These are phyloP conservation scores for Philhelius pedissequus DNA, from an alignment of 2,888 invertebrate species.

Conservation along the genomic window DNA sequence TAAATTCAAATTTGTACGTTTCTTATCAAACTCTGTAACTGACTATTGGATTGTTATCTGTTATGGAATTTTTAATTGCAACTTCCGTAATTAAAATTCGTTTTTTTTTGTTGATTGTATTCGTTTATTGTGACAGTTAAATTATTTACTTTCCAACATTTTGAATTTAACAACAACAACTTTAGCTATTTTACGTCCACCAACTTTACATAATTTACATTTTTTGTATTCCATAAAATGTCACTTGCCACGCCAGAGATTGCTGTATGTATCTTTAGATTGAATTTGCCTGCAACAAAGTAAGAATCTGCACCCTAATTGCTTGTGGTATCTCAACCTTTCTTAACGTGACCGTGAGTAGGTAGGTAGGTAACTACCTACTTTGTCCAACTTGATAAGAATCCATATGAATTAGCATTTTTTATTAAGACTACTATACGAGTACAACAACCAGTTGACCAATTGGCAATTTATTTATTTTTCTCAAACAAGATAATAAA, in stretches of 20 bases:
- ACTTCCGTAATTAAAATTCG: too few species aligned
- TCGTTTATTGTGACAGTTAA: too few species aligned
- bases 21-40: too few species aligned
- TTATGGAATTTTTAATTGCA: too few species aligned
- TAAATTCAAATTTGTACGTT: neutral
- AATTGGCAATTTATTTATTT: neutral
- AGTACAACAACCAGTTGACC: neutral
- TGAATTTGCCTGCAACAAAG: neutral
- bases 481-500: neutral
- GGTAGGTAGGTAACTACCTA: too few species aligned
- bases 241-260: neutral
- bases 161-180: too few species aligned
- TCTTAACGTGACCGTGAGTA: neutral
- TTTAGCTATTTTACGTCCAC: too few species aligned
- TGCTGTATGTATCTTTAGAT: neutral
- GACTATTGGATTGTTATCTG: too few species aligned
- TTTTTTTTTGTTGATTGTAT: too few species aligned
- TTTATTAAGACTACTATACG: neutral
- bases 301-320: neutral
- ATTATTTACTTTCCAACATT: too few species aligned
- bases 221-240: neutral
- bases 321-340: neutral
- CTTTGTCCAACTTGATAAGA: constrained; percentile 5
- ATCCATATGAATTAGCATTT: neutral
- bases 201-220: neutral